Evolutionary conservation across 2,888 invertebrate species (phyloP).

Genomic region (Acheta domesticus): DNA sequence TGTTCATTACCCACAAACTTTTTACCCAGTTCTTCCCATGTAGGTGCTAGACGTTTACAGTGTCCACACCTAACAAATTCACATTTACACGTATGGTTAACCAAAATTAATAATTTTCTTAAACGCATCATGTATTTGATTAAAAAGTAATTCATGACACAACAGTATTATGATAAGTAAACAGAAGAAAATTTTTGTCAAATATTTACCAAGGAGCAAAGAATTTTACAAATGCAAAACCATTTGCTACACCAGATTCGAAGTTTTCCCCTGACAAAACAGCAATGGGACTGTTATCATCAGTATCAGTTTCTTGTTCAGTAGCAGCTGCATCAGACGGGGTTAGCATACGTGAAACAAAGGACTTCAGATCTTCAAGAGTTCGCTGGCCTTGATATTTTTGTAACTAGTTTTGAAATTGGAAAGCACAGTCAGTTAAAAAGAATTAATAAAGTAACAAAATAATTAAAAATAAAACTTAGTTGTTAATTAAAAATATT

Average conservation of each 20-base stretch:
- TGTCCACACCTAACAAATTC: conserved; percentile 67
- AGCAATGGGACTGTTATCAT: conserved; percentile 52
- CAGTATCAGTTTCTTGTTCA: conserved; percentile 42
- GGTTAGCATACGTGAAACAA: conserved; percentile 67
- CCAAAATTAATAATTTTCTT: not conserved
- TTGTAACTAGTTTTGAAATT: conserved; percentile 57
- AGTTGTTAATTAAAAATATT: too few relatives aligned
- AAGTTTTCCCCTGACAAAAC: conserved; percentile 70
- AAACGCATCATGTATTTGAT: not conserved
- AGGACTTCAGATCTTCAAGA: conserved; percentile 66
- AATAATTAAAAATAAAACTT: too few relatives aligned
- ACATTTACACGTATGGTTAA: not conserved
- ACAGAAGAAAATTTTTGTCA: not conserved
- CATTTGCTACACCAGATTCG: conserved; percentile 64
- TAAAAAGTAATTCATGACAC: not conserved
- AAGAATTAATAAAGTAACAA: not conserved
- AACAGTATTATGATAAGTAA: not conserved
- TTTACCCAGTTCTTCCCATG: conserved; percentile 77
- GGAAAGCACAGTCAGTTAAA: conserved; percentile 30
- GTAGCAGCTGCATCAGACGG: conserved; percentile 51
- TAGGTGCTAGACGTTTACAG: conserved; percentile 78
- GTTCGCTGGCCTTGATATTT: conserved; percentile 67
- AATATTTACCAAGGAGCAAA: conserved; percentile 76
- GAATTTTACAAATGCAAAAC: conserved; percentile 78
- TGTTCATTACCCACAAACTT: conserved; percentile 60